A percentile compares a stretch with the other conserved stretches of the same genome.
Evolutionary conservation across 2,113 vertebrate species (phyloP).

Genomic region (Lycaon pictus): DNA sequence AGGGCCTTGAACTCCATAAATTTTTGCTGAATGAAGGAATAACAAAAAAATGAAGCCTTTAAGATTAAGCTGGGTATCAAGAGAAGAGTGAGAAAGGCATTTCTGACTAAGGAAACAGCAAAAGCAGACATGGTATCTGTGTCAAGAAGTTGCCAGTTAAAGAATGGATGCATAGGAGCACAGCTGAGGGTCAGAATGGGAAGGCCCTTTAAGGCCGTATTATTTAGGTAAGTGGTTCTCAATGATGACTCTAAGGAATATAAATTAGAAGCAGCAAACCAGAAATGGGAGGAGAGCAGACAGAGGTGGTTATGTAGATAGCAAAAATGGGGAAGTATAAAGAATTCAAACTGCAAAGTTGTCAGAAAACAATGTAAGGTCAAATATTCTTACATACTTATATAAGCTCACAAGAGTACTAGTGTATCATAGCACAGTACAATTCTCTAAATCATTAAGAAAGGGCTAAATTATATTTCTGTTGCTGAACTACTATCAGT

Average conservation of each 20-base stretch:
- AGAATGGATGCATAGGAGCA: not conserved
- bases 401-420: not conserved
- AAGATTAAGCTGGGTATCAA: slow-evolving; percentile 27
- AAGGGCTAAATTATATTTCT: not conserved
- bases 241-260: not conserved
- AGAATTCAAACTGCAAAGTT: slow-evolving; percentile 23
- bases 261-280: not conserved
- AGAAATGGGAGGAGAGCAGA: not conserved
- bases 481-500: not conserved
- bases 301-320: not conserved
- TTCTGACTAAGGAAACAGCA: not conserved
- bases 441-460: not conserved
- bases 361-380: slow-evolving; percentile 8
- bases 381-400: not conserved
- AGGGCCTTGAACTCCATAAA: not conserved
- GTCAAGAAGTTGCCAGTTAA: slow-evolving; percentile 16
- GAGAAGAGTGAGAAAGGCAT: slow-evolving; percentile 16
- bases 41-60: not conserved
- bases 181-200: not conserved
- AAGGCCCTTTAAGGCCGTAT: not conserved
- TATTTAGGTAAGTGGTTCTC: slow-evolving; percentile 32
- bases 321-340: not conserved
- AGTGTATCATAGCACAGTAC: not conserved
- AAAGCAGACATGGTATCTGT: not conserved
- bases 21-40: slow-evolving; percentile 42